These are phyloP conservation scores for Doryteuthis pealeii DNA, from an alignment of 1,140 invertebrate species.

Conservation along the genomic window DNA sequence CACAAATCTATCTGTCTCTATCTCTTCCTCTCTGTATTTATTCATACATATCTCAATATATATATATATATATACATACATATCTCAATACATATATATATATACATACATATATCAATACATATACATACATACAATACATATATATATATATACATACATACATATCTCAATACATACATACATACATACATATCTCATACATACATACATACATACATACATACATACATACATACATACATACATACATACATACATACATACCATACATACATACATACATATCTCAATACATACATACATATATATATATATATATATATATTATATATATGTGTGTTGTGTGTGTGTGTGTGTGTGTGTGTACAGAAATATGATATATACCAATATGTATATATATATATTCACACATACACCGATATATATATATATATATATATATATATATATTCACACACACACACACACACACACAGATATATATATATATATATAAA, in stretches of 20 bases:
- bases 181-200: not conserved
- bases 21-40: not conserved
- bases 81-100: not conserved
- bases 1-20: no score
- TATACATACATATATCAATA: no score
- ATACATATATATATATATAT: no score
- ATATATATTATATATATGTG: no score
- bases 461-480: not conserved
- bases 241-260: not conserved
- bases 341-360: no score
- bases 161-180: not conserved
- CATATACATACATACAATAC: no score
- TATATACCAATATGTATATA: not conserved
- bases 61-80: slow-evolving; percentile 1
- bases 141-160: not conserved
- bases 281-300: not conserved
- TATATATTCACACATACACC: not conserved
- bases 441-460: slow-evolving; percentile 8
- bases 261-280: not conserved
- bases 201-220: not conserved
- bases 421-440: slow-evolving; percentile 2
- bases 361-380: no score
- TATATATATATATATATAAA: not conserved
- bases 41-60: not conserved
- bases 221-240: not conserved